Percentiles rank a stretch among this genome's conserved stretches.
Evolutionary conservation across 2,797 vertebrate species (phyloP).

Genomic region (Passerculus sandwichensis): DNA sequence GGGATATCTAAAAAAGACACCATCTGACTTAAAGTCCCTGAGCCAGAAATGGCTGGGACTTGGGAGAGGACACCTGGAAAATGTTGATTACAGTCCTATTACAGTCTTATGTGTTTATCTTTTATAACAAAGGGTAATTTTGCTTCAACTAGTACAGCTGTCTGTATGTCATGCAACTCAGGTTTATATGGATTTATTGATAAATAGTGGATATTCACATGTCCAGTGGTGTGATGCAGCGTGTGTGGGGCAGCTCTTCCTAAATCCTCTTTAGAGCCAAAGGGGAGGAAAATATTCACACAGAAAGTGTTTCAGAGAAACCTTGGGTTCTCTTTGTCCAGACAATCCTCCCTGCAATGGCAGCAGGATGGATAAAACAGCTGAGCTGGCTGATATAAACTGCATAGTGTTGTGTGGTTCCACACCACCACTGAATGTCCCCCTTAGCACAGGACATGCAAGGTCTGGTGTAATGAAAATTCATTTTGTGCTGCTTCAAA

Average conservation of each 20-base stretch:
- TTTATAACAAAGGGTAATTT: neutral
- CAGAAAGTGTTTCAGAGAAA: neutral
- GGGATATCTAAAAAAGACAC: neutral
- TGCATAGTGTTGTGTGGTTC: fast-evolving
- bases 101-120: neutral
- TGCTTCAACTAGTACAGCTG: neutral
- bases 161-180: neutral
- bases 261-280: neutral
- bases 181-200: neutral
- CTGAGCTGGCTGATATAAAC: neutral
- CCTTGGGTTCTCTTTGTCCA: neutral
- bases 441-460: neutral
- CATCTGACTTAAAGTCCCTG: neutral
- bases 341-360: neutral
- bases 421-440: neutral
- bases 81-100: neutral
- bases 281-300: neutral
- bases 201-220: neutral
- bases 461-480: neutral
- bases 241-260: neutral
- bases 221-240: neutral
- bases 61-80: neutral
- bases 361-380: neutral
- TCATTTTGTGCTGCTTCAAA: neutral
- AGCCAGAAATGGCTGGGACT: neutral